Evolutionary conservation across 2,888 invertebrate species (phyloP).

Genomic region (Alentia gelatinosa): DNA sequence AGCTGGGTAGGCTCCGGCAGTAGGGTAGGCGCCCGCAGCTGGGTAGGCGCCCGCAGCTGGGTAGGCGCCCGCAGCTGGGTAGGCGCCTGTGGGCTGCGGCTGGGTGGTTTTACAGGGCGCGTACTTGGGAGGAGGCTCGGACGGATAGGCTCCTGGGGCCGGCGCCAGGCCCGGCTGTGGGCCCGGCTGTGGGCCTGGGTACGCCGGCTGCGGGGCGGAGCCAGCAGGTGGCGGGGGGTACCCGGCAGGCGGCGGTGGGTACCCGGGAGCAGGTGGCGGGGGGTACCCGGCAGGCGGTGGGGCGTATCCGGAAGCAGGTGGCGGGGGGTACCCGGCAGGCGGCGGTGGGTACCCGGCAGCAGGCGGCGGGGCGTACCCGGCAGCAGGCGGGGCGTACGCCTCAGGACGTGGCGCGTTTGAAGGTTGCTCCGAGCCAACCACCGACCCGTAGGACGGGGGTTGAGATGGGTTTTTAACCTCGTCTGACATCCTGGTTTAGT

Average conservation of each 20-base stretch:
- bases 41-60: too few relatives aligned
- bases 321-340: neutral
- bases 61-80: too few relatives aligned
- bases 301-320: neutral
- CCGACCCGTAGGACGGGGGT: conserved; percentile 9
- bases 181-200: neutral
- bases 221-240: neutral
- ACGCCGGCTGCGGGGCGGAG: neutral
- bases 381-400: neutral
- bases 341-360: neutral
- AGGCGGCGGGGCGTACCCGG: neutral
- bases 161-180: conserved; percentile 17
- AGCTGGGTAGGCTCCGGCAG: too few relatives aligned
- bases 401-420: neutral
- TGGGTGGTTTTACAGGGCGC: conserved; percentile 24
- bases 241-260: neutral
- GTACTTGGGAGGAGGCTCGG: conserved; percentile 58
- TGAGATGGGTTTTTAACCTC: neutral
- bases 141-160: neutral
- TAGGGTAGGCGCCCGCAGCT: too few relatives aligned
- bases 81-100: neutral
- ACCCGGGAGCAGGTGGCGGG: neutral
- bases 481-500: neutral
- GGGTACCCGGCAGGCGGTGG: neutral
- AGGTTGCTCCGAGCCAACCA: neutral